These are phyloP conservation scores for Drosophila grimshawi DNA, from an alignment of 1,140 invertebrate species.

Conservation along the genomic window DNA sequence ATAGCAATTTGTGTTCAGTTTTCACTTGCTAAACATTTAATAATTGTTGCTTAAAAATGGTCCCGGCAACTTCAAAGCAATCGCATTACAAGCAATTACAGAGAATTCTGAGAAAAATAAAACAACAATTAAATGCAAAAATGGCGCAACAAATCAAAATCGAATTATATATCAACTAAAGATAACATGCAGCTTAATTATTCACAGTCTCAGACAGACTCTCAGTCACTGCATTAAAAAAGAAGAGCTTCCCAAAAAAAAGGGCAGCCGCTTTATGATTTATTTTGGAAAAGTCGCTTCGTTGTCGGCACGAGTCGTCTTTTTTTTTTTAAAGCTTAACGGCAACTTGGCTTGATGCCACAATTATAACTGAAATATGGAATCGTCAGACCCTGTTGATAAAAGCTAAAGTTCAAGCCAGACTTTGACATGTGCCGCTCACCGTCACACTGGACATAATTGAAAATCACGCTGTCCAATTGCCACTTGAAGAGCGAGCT, in stretches of 20 bases:
- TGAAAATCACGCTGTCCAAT: conserved; percentile 76
- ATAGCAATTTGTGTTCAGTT: too few species aligned
- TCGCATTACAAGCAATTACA: neutral
- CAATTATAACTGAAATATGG: conserved; percentile 52
- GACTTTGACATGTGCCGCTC: conserved; percentile 79
- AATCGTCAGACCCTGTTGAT: neutral
- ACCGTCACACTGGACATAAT: conserved; percentile 55
- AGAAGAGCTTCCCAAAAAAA: conserved; percentile 5
- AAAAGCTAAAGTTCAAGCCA: conserved; percentile 7
- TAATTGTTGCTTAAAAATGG: neutral
- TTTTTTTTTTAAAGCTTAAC: conserved; percentile 23
- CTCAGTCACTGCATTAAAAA: conserved; percentile 10
- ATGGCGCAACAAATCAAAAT: conserved; percentile 76
- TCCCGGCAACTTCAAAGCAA: conserved; percentile 46
- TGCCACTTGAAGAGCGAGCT: conserved; percentile 55
- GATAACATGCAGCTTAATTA: conserved; percentile 78
- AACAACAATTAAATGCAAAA: conserved; percentile 77
- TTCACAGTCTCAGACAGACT: conserved; percentile 44
- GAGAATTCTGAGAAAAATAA: conserved; percentile 50
- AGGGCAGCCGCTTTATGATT: conserved; percentile 19
- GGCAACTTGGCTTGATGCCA: conserved; percentile 56
- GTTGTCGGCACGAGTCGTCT: conserved; percentile 54
- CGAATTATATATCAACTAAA: conserved; percentile 71
- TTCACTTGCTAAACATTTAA: neutral
- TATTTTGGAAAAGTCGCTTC: conserved; percentile 38